These are phyloP conservation scores for Drosophila recens DNA, from an alignment of 2,888 invertebrate species.

Conservation along the genomic window DNA sequence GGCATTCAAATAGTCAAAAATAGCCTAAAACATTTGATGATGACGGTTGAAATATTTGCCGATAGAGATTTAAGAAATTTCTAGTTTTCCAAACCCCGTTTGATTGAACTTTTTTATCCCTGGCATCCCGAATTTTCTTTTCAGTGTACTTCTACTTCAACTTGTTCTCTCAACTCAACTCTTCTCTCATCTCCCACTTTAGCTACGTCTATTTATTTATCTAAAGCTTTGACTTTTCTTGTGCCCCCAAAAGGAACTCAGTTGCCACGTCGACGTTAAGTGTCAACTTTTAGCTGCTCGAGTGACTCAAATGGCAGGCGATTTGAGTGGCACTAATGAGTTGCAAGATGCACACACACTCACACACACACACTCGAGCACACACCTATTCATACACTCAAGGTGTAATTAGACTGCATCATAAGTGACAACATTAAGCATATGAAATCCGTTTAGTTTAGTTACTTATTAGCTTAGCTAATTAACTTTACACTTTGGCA, in stretches of 20 bases:
- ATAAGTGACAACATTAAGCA: constrained; percentile 21
- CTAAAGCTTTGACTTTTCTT: constrained; percentile 18
- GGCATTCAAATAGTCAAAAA: no score
- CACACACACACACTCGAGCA: constrained; percentile 5
- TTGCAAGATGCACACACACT: constrained; percentile 32
- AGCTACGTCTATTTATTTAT: constrained; percentile 12
- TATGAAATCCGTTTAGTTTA: constrained; percentile 14
- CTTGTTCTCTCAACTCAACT: no score
- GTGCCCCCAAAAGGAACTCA: constrained; percentile 1
- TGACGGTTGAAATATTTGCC: no score
- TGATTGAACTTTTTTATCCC: no score
- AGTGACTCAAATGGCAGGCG: constrained; percentile 37
- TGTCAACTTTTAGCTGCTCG: constrained; percentile 44
- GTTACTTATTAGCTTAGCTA: constrained; percentile 16
- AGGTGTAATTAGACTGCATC: constrained; percentile 28
- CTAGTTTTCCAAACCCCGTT: no score
- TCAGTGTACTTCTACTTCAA: neutral
- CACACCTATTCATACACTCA: constrained; percentile 3
- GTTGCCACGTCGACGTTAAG: constrained; percentile 34
- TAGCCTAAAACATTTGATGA: no score
- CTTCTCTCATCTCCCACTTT: neutral
- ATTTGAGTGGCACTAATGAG: constrained; percentile 55
- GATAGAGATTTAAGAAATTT: no score
- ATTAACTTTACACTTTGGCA: constrained; percentile 1
- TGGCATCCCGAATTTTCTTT: no score